phyloP scores from a whole-genome alignment of 2,888 invertebrate genomes.

The Cabera pusaria region DNA sequence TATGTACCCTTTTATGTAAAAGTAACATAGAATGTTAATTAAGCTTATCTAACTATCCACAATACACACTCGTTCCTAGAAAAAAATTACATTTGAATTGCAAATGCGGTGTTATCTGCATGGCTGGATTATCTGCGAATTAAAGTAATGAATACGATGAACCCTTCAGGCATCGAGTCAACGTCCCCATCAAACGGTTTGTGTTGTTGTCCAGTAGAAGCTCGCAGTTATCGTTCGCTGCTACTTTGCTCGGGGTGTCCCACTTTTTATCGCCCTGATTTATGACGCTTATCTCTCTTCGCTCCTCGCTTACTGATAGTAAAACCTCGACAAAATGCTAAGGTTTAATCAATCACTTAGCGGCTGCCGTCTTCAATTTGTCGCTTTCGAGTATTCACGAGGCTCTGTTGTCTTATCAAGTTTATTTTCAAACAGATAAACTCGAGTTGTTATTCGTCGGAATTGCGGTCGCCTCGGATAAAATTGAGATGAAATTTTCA shows the following conservation, averaged over 20 bases:
- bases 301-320: conserved; percentile 53
- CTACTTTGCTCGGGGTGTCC: conserved; percentile 36
- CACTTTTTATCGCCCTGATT: conserved; percentile 68
- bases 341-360: conserved; percentile 67
- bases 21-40: conserved; percentile 17
- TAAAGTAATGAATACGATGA: conserved; percentile 24
- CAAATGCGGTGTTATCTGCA: conserved; percentile 19
- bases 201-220: conserved; percentile 23
- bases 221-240: conserved; percentile 29
- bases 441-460: conserved; percentile 23
- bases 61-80: neutral
- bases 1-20: too few species aligned
- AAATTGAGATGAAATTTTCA: conserved; percentile 30
- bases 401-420: conserved; percentile 38
- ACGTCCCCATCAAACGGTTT: conserved; percentile 28
- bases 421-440: conserved; percentile 39
- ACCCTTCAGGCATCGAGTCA: conserved; percentile 26
- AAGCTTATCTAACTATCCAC: conserved; percentile 11
- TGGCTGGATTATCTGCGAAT: conserved; percentile 20
- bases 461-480: conserved; percentile 19
- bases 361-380: conserved; percentile 58
- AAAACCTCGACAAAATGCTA: conserved; percentile 55
- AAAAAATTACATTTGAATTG: conserved; percentile 20
- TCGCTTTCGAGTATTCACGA: conserved; percentile 44
- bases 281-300: conserved; percentile 63